Conservation (phyloP, 1,140 invertebrate species). For the Musca vetustissima region DNA sequence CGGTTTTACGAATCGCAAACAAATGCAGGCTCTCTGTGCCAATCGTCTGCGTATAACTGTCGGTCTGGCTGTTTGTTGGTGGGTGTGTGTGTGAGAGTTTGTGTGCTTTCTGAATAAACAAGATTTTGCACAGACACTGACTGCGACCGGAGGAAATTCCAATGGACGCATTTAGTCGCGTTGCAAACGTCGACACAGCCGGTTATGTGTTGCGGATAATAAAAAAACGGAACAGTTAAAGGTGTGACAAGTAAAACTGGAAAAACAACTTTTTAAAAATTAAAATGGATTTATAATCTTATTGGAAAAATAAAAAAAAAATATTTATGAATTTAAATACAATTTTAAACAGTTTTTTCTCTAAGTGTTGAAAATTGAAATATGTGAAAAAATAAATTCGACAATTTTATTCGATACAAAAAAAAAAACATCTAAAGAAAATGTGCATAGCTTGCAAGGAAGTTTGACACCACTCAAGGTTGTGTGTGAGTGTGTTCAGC, state of each 20-base stretch:
- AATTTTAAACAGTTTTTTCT: background rate
- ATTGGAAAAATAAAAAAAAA: background rate
- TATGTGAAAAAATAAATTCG: no score
- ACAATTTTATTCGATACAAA: no score
- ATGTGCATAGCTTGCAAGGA: no score
- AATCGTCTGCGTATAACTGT: background rate
- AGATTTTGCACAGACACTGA: no score
- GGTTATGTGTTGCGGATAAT: slow-evolving; percentile 6
- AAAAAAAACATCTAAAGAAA: no score
- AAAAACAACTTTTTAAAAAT: no score
- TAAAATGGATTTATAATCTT: background rate
- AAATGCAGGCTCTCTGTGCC: background rate
- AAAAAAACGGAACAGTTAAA: no score
- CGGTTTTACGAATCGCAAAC: slow-evolving; percentile 1
- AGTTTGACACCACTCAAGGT: no score
- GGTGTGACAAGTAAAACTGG: no score
- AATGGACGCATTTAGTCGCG: slow-evolving; percentile 19
- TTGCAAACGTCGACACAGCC: slow-evolving; percentile 20
- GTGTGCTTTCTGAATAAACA: no score
- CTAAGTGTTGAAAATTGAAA: no score
- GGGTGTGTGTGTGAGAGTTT: background rate
- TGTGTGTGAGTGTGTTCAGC: no score
- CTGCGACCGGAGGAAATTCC: slow-evolving; percentile 5
- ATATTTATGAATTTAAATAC: background rate
- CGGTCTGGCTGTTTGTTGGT: background rate